Base-by-base conservation (phyloP, 2,113 vertebrate genomes). In the Scartelaos histophorus region DNA sequence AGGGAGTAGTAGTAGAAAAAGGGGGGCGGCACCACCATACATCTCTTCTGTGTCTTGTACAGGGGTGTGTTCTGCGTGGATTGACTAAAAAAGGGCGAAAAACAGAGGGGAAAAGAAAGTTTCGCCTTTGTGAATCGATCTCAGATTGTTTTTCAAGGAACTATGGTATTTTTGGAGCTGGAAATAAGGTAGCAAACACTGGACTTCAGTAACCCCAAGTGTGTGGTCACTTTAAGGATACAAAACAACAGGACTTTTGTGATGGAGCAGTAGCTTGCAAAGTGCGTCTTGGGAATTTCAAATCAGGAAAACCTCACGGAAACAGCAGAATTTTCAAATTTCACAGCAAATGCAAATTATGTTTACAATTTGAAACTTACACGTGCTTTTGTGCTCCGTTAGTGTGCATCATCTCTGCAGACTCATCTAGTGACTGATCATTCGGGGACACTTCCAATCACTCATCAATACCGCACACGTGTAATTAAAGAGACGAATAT, bases 1-100 rank as follows among this genome's bases (percentile, higher is more conserved):
- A 75, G 73, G 9, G 82, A 79, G 82, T 73, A 13, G 22, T 85
- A 87, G 86, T 84, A 80, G 79, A 80, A 78, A 75, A 70, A 22
- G 67, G 70, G 76, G 84, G 80, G 67, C 45, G 64, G 74, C 65
- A 68, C 73, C 67, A 65, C 79, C 61, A 65, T 74, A 74, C 54
- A 57, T 84, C 65, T 74, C 82, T 69, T 76, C 71, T 81, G 70
- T 64, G 70, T 71, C 74, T 81, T 57, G 51, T 78, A 76, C 84
- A 81, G 75, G 75, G 76, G 16, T 38, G 34, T 70, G 75, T 66
- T 58, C 56, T 70, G 29, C 1, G 17, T 19, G 67, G 65, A 77
- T 76, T 69, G 67, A 17, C 47, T 53, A 21, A 66, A 54, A 73
- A 15, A 74, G 13, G 4, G 7, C 49, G 64, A 22, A 16, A 57